phyloP scores from a whole-genome alignment of 1,140 invertebrate species.

The Cherax destructor region DNA sequence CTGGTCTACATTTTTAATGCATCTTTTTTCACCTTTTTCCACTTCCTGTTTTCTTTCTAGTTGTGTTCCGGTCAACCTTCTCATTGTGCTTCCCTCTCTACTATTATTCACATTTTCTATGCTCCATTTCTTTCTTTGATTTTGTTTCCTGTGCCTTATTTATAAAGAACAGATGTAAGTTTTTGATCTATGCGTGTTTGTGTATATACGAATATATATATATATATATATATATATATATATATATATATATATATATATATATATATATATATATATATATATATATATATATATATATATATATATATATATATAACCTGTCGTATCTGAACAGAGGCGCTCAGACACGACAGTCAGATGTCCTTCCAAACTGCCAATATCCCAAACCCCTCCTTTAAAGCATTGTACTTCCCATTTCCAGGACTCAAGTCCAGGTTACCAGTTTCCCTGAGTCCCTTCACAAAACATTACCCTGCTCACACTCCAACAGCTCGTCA shows the following conservation, averaged over 20 bases:
- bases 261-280: conserved; percentile 38
- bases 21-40: neutral
- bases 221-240: conserved; percentile 4
- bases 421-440: too few relatives aligned
- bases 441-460: too few relatives aligned
- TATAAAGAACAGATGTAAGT: too few relatives aligned
- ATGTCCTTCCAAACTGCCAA: neutral
- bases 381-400: too few relatives aligned
- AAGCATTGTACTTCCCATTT: too few relatives aligned
- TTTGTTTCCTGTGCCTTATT: neutral
- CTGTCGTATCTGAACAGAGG: neutral
- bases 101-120: neutral
- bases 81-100: too few relatives aligned
- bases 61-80: too few relatives aligned
- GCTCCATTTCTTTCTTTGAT: neutral
- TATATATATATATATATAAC: conserved; percentile 16
- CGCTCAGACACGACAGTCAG: neutral
- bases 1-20: neutral
- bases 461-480: too few relatives aligned
- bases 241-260: conserved; percentile 42
- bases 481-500: too few relatives aligned
- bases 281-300: conserved; percentile 5
- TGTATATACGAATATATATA: conserved; percentile 5
- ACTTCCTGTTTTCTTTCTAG: too few relatives aligned
- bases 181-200: neutral